These are phyloP conservation scores for Heterochromis multidens DNA, from an alignment of 2,113 vertebrate species.

Conservation along the genomic window DNA sequence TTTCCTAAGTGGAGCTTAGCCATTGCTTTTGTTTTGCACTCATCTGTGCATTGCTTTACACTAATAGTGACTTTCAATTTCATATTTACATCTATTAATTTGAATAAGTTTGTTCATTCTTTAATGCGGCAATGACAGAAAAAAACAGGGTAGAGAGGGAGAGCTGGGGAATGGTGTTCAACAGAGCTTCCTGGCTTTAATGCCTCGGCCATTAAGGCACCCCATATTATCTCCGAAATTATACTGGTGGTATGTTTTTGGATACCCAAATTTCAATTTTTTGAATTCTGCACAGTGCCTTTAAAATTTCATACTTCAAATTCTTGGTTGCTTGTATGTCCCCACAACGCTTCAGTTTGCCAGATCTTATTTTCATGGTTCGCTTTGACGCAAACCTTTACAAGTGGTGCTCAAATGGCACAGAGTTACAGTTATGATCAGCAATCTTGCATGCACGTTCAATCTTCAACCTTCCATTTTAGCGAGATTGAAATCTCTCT, in stretches of 20 bases:
- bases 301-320: not conserved
- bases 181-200: not conserved
- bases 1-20: not conserved
- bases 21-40: not conserved
- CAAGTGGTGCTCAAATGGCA: not conserved
- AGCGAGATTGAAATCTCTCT: not conserved
- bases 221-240: not conserved
- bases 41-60: not conserved
- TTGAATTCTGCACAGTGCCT: not conserved
- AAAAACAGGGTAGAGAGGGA: not conserved
- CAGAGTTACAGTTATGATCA: not conserved
- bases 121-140: not conserved
- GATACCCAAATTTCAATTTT: not conserved
- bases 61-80: not conserved
- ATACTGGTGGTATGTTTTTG: not conserved
- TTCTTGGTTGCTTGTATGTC: not conserved
- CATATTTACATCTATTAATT: not conserved
- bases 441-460: not conserved
- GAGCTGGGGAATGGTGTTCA: not conserved
- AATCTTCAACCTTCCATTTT: fast-evolving
- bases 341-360: not conserved
- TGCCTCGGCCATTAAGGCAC: not conserved
- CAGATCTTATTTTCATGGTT: not conserved
- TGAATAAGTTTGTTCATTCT: not conserved
- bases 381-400: not conserved